Evolutionary conservation across 2,888 invertebrate genomes (phyloP), one percentile per base, ranked within the genome.

Genomic region (Scrobipalpa atriplicella): DNA sequence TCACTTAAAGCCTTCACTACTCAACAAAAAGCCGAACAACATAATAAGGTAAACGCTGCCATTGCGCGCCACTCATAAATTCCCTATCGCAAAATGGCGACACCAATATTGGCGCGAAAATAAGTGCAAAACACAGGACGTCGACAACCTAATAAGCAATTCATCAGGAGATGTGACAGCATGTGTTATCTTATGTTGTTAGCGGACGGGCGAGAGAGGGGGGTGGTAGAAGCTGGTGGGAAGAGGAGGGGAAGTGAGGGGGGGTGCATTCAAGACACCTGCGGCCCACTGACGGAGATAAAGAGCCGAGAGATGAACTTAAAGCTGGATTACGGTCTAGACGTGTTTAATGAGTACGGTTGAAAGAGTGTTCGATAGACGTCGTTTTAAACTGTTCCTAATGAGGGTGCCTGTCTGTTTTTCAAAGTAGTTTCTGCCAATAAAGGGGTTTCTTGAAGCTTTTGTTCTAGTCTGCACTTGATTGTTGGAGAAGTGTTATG

Each of bases 141-240:
- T 79, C 78, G 85, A 86, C 86, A 85, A 87, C 85, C 85, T 89
- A 89, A 89, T 88, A 87, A 87, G 86, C 87, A 86, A 90, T 90
- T 90, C 89, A 90, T 90, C 90, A 90, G 79, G 79, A 71, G 80
- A 83, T 85, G 87, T 89, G 89, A 90, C 89, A 87, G 86, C 85
- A 76, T 81, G 80, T 87, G 87, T 87, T 89, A 85, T 85, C 85
- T 82, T 77, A 70, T 66, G 71, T 73, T 75, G 78, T 72, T 71
- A 67, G 69, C 58, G 72, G 72, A 64, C 63, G 70, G 67, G 64
- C 66, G 67, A 67, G 43, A 69, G 69, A 67, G 63, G 39, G 56
- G 69, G 68, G 69, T 58, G 65, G 67, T 68, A 29, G 69, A 69
- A 29, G n/a, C 36, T 7, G 72, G 62, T 71, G 69, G 69, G 69